Percentiles rank a stretch among this genome's conserved stretches.
These are phyloP conservation scores for Hycleus phaleratus DNA, from an alignment of 1,140 invertebrate species.

Conservation along the genomic window DNA sequence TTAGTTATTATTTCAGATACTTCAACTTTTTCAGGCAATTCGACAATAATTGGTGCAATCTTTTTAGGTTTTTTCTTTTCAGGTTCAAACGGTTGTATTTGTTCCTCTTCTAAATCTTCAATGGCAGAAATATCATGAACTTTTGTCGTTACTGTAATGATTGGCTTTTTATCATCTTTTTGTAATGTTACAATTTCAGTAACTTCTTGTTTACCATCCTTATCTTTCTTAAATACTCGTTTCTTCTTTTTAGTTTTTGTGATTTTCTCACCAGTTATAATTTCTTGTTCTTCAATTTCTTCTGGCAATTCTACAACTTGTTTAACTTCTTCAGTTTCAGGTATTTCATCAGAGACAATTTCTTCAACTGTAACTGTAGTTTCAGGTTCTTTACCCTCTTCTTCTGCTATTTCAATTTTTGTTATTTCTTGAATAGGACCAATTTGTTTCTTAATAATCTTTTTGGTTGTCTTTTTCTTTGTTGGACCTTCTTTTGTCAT, in stretches of 20 bases:
- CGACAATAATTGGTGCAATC: conserved; percentile 30
- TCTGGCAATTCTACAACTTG: conserved; percentile 34
- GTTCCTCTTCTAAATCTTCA: conserved; percentile 26
- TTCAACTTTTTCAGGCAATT: conserved; percentile 40
- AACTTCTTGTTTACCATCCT: conserved; percentile 40
- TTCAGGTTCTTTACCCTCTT: conserved; percentile 31
- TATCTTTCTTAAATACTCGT: conserved; percentile 37
- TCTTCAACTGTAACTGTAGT: conserved; percentile 40
- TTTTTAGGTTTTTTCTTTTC: conserved; percentile 18
- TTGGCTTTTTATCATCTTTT: conserved; percentile 42
- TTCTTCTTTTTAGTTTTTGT: conserved; percentile 39
- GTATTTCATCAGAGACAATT: conserved; percentile 30
- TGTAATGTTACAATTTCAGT: conserved; percentile 45
- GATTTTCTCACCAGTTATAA: conserved; percentile 32
- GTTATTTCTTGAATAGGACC: conserved; percentile 22
- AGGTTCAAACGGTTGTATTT: conserved; percentile 29
- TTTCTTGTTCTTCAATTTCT: conserved; percentile 34
- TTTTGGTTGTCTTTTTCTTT: conserved; percentile 36
- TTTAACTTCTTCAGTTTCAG: conserved; percentile 37
- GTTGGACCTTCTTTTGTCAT: conserved; percentile 16
- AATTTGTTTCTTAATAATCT: conserved; percentile 33
- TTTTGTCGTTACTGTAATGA: conserved; percentile 37
- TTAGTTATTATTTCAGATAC: conserved; percentile 34
- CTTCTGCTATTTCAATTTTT: conserved; percentile 32
- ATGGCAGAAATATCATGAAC: conserved; percentile 16